A percentile compares a stretch with the other conserved stretches of the same genome.
These are phyloP conservation scores for Acrocyrtus sp. DNA, from an alignment of 2,888 invertebrate species.

Conservation along the genomic window DNA sequence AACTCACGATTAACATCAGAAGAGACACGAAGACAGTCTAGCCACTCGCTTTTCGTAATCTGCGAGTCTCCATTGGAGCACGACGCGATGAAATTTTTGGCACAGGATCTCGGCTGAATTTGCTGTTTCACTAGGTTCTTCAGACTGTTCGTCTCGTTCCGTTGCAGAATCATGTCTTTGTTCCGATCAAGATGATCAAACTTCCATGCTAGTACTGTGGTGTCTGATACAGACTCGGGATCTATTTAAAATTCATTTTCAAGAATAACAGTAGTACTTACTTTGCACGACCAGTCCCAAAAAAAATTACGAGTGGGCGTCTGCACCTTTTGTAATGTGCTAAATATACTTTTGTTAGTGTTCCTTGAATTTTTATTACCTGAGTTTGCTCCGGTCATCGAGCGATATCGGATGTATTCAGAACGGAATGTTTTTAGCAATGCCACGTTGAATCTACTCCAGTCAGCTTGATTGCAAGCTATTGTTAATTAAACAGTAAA, in stretches of 20 bases:
- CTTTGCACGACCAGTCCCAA: conserved; percentile 42
- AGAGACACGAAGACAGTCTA: conserved; percentile 83
- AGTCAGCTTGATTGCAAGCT: conserved; percentile 80
- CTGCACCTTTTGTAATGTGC: too few species aligned
- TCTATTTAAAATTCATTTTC: conserved; percentile 24
- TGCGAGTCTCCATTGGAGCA: conserved; percentile 88
- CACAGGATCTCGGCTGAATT: conserved; percentile 89
- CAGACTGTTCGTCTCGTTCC: conserved; percentile 83
- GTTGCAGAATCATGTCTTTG: conserved; percentile 79
- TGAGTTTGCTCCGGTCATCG: conserved; percentile 66
- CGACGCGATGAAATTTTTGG: conserved; percentile 85
- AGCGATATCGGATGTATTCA: conserved; percentile 68
- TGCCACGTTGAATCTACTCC: conserved; percentile 83
- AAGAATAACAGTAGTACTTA: neutral
- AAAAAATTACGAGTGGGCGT: too few species aligned
- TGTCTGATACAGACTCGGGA: conserved; percentile 54
- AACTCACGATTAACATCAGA: conserved; percentile 77
- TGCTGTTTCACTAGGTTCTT: conserved; percentile 86
- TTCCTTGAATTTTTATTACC: too few species aligned
- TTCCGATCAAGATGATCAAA: conserved; percentile 86
- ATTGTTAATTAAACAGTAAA: conserved; percentile 53
- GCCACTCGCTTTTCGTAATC: conserved; percentile 86
- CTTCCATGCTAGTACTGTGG: conserved; percentile 76
- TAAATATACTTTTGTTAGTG: too few species aligned
- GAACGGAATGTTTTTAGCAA: conserved; percentile 85